phyloP scores from a whole-genome alignment of 2,797 vertebrate genomes.

The Sebastolobus altivelis region DNA sequence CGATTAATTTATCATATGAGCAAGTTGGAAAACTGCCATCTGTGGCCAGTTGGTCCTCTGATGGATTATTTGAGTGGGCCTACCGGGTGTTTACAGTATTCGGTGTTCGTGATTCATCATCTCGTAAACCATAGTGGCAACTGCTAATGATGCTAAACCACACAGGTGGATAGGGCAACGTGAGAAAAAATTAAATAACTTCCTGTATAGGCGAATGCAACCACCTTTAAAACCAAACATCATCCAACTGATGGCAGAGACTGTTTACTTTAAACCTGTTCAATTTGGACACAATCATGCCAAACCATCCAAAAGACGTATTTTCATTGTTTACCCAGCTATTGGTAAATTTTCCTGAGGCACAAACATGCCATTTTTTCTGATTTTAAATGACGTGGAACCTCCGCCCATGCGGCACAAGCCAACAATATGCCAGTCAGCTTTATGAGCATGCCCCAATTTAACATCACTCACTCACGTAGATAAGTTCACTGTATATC shows the following conservation, averaged over 20 bases:
- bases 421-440: not conserved
- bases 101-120: not conserved
- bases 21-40: not conserved
- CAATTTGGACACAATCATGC: not conserved
- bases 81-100: not conserved
- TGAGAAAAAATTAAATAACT: not conserved
- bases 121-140: not conserved
- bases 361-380: not conserved
- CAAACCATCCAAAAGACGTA: not conserved
- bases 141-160: not conserved
- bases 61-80: conserved; percentile 5
- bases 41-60: not conserved
- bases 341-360: not conserved
- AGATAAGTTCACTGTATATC: not conserved
- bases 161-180: not conserved
- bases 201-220: not conserved
- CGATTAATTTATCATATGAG: conserved; percentile 7
- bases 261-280: not conserved
- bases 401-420: not conserved
- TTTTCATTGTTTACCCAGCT: not conserved
- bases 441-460: not conserved
- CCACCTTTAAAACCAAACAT: not conserved
- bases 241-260: not conserved
- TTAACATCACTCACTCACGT: not conserved
- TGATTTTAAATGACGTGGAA: not conserved